Percentiles rank a stretch among this genome's conserved stretches.
Evolutionary conservation across 2,113 vertebrate genomes (phyloP).

Genomic region (Hystrix cristata): DNA sequence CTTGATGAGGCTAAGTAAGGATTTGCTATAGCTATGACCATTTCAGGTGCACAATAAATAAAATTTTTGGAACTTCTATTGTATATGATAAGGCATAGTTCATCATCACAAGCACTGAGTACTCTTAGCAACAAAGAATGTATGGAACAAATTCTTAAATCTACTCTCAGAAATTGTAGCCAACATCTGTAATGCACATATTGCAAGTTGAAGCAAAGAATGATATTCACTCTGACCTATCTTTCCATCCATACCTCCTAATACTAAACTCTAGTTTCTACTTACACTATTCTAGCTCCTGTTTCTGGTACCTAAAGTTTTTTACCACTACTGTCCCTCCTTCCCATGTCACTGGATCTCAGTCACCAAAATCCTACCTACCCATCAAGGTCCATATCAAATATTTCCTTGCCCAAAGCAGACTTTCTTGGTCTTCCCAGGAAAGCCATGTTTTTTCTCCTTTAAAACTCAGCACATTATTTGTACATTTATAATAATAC

Average conservation of each 20-base stretch:
- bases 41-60: constrained; percentile 13
- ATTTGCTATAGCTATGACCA: constrained; percentile 23
- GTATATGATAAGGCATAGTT: background rate
- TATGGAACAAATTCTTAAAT: constrained; percentile 23
- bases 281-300: background rate
- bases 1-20: constrained; percentile 19
- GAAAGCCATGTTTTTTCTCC: background rate
- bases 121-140: background rate
- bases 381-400: background rate
- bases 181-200: background rate
- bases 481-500: background rate
- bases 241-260: background rate
- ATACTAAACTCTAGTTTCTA: background rate
- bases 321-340: background rate
- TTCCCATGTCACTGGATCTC: background rate
- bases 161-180: background rate
- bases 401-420: constrained; percentile 4
- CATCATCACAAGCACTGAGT: background rate
- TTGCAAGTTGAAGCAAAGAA: constrained; percentile 8
- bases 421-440: background rate
- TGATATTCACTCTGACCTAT: background rate
- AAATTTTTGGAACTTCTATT: constrained; percentile 26
- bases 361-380: background rate
- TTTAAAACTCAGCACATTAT: constrained; percentile 1
- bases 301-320: constrained; percentile 23